Base-by-base conservation (phyloP, 2,797 vertebrate species). In the Avahi laniger region DNA sequence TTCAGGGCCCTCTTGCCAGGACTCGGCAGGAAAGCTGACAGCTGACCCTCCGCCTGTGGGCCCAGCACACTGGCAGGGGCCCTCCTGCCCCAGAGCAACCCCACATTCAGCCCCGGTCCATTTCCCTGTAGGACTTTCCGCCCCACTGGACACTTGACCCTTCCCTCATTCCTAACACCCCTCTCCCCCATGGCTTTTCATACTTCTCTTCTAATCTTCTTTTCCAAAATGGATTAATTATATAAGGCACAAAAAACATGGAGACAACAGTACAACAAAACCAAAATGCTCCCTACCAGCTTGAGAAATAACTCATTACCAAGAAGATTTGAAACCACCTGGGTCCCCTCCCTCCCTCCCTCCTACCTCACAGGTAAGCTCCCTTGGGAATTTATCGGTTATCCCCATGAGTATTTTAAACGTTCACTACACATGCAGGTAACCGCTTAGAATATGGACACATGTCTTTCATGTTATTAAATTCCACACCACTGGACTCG, bases 141-240 rank as follows among this genome's bases (percentile, higher is more conserved):
- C 76, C 30, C 18, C 33, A 5, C 46, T 73, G 20, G 38, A 50
- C 9, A 9, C 61, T 65, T 46, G 9, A 70, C 20, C 18, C n/a
- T 92, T 12, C 33, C 50, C 57, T 89, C 35, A 13, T 46, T 69
- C 89, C 52, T 80, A 73, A 80, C 48, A 78, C 20, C n/a, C n/a
- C 4, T 54, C 48, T 78, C 33, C 46, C 28, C 12, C 43, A 0
- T 3, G 54, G 18, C 6, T 86, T 84, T 79, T 63, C 52, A 7
- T 4, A 24, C 52, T 61, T 67, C 57, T 75, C 59, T 52, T 61
- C 79, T 30, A 24, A 46, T 41, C 26, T 90, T 59, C 50, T 75
- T 72, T 95, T 65, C 48, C 43, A 46, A 92, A 96, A 80, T 72
- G 10, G 14, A n/a, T 38, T 65, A 24, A 73, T 30, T n/a, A 41